Base-by-base conservation (phyloP, 2,113 vertebrate species). In the Leuciscus idus region DNA sequence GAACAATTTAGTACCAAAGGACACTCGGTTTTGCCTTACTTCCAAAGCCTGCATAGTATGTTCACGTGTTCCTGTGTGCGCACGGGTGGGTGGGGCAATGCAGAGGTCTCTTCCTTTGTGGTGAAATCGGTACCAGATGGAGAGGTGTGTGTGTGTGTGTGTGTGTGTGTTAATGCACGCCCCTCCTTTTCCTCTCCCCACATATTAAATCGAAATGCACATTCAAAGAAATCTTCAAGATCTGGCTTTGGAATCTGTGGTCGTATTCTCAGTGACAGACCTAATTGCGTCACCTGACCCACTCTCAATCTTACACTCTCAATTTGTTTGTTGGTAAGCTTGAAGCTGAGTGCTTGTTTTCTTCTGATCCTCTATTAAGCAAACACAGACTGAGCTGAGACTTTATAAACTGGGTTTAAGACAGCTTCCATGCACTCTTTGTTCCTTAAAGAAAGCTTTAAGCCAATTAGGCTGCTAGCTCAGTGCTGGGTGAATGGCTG, bases 61-160 rank as follows among this genome's bases (percentile, higher is more conserved):
- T 77, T 13, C 48, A 21, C 50, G 39, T 85, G 39, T 66, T 62
- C 61, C 39, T 55, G 74, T 78, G 84, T 68, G 46, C 2, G 17
- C 30, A 52, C 7, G 6, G 10, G 43, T 70, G 81, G 81, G 81
- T 82, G 81, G 81, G 81, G 62, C 62, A 82, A 70, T 82, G 84
- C 74, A 39, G 73, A 52, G 84, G 43, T 66, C 74, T 85, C 19
- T 59, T 84, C 70, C 52, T 76, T 62, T 61, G 84, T 78, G 46
- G 43, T 64, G 11, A 78, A 68, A 85, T 85, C 74, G 11, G 28
- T 30, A 78, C 59, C 84, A 85, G 84, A 85, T 77, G 84, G 46
- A 84, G 26, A 5, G 17, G 4, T 3, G 33, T 33, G 39, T 43
- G 46, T 17, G 43, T 28, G 43, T 28, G 43, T 26, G 26, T 4